Evolutionary conservation across 2,888 invertebrate species (phyloP).

Genomic region (Hirtodrosophila histrioides): DNA sequence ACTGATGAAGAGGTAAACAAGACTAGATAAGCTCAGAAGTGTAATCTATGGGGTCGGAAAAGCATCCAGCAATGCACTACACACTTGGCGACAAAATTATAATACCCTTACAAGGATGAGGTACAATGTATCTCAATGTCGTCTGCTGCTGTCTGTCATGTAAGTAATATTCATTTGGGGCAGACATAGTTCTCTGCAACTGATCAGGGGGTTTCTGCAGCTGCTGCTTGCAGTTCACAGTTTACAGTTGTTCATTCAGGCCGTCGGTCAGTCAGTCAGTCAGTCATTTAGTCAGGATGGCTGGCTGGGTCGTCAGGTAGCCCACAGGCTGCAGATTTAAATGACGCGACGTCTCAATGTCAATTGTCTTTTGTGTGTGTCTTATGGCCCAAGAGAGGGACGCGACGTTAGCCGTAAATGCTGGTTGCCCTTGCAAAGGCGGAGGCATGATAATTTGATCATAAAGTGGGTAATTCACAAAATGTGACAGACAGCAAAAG

Average conservation of each 20-base stretch:
- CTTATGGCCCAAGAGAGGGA: conserved; percentile 13
- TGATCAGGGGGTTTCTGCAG: conserved; percentile 30
- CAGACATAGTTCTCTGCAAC: conserved; percentile 15
- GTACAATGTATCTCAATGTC: conserved; percentile 44
- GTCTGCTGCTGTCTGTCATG: conserved; percentile 41
- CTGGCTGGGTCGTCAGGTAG: not conserved
- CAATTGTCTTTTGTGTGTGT: not conserved
- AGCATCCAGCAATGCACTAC: too few relatives aligned
- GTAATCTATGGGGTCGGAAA: too few relatives aligned
- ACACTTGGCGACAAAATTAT: too few relatives aligned
- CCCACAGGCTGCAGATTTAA: conserved; percentile 44
- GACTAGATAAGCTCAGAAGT: too few relatives aligned
- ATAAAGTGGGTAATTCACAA: conserved; percentile 37
- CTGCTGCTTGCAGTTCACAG: conserved; percentile 26
- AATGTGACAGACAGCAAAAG: conserved; percentile 20
- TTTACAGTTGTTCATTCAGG: conserved; percentile 29
- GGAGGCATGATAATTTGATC: conserved; percentile 31
- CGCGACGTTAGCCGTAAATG: not conserved
- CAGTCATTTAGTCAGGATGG: conserved; percentile 8
- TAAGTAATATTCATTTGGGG: conserved; percentile 60
- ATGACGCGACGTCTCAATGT: conserved; percentile 69
- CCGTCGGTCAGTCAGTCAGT: conserved; percentile 5
- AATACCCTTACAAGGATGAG: too few relatives aligned
- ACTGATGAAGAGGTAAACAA: too few relatives aligned
- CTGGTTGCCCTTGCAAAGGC: conserved; percentile 25